Evolutionary conservation across 2,888 invertebrate species (phyloP).

Genomic region (Beris chalybata): DNA sequence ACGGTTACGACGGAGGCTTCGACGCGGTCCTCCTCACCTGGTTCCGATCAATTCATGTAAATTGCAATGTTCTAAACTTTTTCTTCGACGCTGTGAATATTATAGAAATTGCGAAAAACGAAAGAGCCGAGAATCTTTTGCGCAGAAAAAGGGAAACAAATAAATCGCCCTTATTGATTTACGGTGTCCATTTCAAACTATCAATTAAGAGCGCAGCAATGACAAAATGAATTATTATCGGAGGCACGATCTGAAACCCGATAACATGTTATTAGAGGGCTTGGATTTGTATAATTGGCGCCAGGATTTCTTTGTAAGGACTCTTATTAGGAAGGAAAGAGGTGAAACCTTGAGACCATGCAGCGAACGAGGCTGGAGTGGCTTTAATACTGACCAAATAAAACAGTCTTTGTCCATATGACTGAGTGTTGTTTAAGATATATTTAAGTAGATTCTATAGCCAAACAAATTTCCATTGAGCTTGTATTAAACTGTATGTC

Average conservation of each 20-base stretch:
- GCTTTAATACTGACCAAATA: too few relatives aligned
- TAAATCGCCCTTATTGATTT: conserved; percentile 31
- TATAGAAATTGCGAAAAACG: too few relatives aligned
- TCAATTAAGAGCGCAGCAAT: conserved; percentile 43
- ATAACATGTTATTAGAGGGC: conserved; percentile 42
- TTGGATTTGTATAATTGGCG: conserved; percentile 31
- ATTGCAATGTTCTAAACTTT: conserved; percentile 25
- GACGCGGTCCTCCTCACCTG: conserved; percentile 24
- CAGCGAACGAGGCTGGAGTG: too few relatives aligned
- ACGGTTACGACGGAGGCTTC: neutral
- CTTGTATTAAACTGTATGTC: too few relatives aligned
- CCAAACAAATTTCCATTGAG: too few relatives aligned
- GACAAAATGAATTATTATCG: conserved; percentile 45
- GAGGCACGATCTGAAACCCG: conserved; percentile 42
- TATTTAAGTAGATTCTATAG: too few relatives aligned
- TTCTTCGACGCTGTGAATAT: neutral
- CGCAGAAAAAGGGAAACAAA: neutral
- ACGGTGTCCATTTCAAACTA: conserved; percentile 39
- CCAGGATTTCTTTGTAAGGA: neutral
- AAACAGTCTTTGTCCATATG: too few relatives aligned
- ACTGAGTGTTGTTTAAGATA: too few relatives aligned
- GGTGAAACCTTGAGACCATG: too few relatives aligned
- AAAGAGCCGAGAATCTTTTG: too few relatives aligned
- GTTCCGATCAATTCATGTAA: conserved; percentile 30
- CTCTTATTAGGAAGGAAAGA: too few relatives aligned